Evolutionary conservation across 92 coral and sea anemone species (phyloP), one percentile per base, ranked within the genome.

Genomic region (Zoanthus sansibaricus): DNA sequence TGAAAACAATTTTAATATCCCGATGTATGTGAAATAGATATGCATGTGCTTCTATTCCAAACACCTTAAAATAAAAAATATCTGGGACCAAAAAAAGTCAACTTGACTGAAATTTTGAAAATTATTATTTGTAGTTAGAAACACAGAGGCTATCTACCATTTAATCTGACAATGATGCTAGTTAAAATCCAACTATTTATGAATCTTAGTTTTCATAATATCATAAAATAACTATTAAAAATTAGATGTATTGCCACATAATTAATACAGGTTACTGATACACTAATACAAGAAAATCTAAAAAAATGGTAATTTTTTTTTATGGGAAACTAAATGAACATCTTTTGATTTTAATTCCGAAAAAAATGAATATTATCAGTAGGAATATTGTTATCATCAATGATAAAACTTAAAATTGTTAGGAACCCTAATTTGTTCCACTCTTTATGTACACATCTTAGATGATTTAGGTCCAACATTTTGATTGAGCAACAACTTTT

Each of bases 401-500:
- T 62, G 8, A 62, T 17, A 9, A 8, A 62, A 18, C 30, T n/a
- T 18, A 62, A 62, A 18, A 62, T n/a, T 7, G 32, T 8, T 62
- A 17, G 69, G 20, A 17, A 17, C 9, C 18, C 8, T 17, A 21
- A 62, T 18, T 20, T 20, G 17, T 17, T 64, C 18, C 42, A 37
- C 42, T 37, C 25, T 47, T 30, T 46, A 46, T 64, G 44, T 47
- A 80, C 74, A 64, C 7, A 18, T 64, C 54, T 45, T 46, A 20
- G 47, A 44, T 64, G 45, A 64, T 20, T 64, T 67, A 80, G 51
- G 9, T 21, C 21, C 46, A 47, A 80, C 33, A 7, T 45, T 9
- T 64, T 68, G 66, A 80, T 67, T 46, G 58, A 74, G 73, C 85
- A 3, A 45, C 18, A 21, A 47, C 85, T 80, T 66, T 66, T 8